Conservation (phyloP, 1,140 invertebrate species). For the Orussus abietinus region DNA sequence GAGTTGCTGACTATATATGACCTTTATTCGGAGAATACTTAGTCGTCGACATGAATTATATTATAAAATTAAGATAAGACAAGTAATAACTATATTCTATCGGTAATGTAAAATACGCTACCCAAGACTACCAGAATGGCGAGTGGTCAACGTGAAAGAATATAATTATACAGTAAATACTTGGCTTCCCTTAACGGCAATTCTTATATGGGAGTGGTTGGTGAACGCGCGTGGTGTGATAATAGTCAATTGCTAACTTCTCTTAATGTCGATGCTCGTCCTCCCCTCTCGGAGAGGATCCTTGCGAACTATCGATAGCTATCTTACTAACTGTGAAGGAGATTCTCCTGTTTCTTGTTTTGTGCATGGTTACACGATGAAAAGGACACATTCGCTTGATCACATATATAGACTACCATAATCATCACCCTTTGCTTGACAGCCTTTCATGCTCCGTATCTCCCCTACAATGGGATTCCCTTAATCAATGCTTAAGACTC, state of each 20-base stretch:
- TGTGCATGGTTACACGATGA: slow-evolving; percentile 28
- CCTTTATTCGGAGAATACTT: slow-evolving; percentile 36
- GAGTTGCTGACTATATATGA: slow-evolving; percentile 40
- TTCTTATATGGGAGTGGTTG: no score
- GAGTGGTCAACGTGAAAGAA: slow-evolving; percentile 36
- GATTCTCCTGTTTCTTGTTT: slow-evolving; percentile 9
- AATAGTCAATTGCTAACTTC: no score
- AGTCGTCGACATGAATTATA: slow-evolving; percentile 39
- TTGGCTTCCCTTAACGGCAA: slow-evolving; percentile 26
- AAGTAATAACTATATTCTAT: slow-evolving; percentile 35
- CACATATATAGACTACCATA: slow-evolving; percentile 27
- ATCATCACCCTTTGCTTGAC: slow-evolving; percentile 17
- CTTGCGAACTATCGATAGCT: no score
- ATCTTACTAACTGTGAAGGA: no score
- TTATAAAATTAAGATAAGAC: slow-evolving; percentile 42
- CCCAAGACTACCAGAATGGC: slow-evolving; percentile 28
- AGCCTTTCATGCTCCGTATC: no score
- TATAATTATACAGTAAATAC: slow-evolving; percentile 37
- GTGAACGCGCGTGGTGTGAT: no score
- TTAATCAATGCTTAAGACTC: no score
- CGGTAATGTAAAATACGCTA: slow-evolving; percentile 43
- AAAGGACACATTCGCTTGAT: slow-evolving; percentile 40
- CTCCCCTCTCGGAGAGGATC: no score
- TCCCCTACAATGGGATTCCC: no score
- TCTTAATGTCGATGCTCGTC: no score